phyloP scores from a whole-genome alignment of 2,113 vertebrate genomes.

The Cnemophilus loriae region DNA sequence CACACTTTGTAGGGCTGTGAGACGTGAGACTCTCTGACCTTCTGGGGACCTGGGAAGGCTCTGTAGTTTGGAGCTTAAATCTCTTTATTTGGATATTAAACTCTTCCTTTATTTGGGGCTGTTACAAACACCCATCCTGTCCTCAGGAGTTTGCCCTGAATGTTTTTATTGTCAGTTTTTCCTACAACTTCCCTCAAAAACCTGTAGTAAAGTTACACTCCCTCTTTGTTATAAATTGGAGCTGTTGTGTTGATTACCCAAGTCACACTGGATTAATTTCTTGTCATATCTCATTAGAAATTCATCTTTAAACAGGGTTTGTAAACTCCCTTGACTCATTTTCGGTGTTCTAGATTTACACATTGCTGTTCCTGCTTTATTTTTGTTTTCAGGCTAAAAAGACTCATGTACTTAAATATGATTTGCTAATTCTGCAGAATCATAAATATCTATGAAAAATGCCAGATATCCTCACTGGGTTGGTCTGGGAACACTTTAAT shows the following conservation, averaged over 20 bases:
- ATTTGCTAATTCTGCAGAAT: not conserved
- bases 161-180: not conserved
- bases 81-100: no score
- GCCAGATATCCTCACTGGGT: not conserved
- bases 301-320: not conserved
- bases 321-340: not conserved
- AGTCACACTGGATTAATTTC: not conserved
- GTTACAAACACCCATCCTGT: fast-evolving
- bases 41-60: not conserved
- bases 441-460: not conserved
- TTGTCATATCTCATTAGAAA: not conserved
- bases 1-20: fast-evolving
- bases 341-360: not conserved
- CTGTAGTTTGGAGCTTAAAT: not conserved
- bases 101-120: fast-evolving
- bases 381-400: not conserved
- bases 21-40: fast-evolving
- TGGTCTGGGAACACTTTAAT: fast-evolving
- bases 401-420: not conserved
- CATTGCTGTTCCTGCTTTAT: not conserved
- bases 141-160: not conserved
- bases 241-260: not conserved
- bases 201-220: not conserved
- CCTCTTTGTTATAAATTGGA: not conserved
- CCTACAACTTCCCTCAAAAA: not conserved